A percentile compares a stretch with the other conserved stretches of the same genome.
Evolutionary conservation across 2,797 vertebrate genomes (phyloP).

Genomic region (Kryptolebias ocellatus): DNA sequence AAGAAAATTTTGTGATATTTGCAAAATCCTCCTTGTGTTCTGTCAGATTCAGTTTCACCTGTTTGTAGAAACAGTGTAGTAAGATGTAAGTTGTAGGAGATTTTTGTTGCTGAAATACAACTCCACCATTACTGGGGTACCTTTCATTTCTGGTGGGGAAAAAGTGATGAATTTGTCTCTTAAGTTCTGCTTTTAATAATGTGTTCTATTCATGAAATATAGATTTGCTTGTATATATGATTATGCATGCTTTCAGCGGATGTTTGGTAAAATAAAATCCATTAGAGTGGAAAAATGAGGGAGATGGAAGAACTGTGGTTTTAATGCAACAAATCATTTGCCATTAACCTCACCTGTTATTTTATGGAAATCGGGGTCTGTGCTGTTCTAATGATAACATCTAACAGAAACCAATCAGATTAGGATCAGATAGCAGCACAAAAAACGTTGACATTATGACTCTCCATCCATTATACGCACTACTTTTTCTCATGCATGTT

Average conservation of each 20-base stretch:
- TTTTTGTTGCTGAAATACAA: constrained; percentile 11
- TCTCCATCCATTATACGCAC: constrained; percentile 73
- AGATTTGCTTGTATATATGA: constrained; percentile 68
- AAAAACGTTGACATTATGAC: constrained; percentile 62
- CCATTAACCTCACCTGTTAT: constrained; percentile 82
- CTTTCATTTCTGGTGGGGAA: constrained; percentile 58
- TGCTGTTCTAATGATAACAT: constrained; percentile 71
- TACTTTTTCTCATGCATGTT: constrained; percentile 65
- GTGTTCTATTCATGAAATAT: constrained; percentile 74
- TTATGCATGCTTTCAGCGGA: constrained; percentile 74
- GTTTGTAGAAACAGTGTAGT: neutral
- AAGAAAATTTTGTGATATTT: too few relatives aligned
- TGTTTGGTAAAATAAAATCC: constrained; percentile 78
- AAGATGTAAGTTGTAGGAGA: constrained; percentile 1
- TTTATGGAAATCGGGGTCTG: constrained; percentile 77
- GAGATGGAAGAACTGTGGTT: constrained; percentile 77
- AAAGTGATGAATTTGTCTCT: constrained; percentile 68
- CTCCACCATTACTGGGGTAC: constrained; percentile 39
- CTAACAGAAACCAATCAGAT: constrained; percentile 70
- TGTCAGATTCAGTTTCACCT: neutral
- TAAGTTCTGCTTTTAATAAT: constrained; percentile 75
- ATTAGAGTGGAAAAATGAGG: constrained; percentile 72
- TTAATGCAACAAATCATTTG: constrained; percentile 81
- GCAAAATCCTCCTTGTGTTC: neutral
- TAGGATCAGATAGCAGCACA: constrained; percentile 51